phyloP scores from a whole-genome alignment of 1,140 invertebrate species.

The Monochamus saltuarius region DNA sequence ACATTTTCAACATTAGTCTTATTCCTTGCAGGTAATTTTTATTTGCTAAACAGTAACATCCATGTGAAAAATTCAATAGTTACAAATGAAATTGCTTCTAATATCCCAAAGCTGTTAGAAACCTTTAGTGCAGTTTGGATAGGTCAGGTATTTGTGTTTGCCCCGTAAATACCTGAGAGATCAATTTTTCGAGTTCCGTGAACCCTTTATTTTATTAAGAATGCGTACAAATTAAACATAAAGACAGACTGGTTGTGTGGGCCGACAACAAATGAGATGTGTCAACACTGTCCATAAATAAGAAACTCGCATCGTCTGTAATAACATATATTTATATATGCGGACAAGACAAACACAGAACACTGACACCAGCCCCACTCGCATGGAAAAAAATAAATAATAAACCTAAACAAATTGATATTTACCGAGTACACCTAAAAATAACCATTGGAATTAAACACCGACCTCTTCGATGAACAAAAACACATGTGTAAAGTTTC shows the following conservation, averaged over 20 bases:
- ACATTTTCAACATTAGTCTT: too few species aligned
- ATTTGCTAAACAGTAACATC: too few species aligned
- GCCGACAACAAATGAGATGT: conserved; percentile 47
- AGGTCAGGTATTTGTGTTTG: too few species aligned
- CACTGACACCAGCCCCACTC: conserved; percentile 25
- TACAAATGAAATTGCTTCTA: too few species aligned
- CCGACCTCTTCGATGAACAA: too few species aligned
- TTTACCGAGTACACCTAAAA: conserved; percentile 15
- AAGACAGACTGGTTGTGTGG: conserved; percentile 40
- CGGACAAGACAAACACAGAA: conserved; percentile 31
- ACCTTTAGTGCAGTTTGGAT: too few species aligned
- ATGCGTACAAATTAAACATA: conserved; percentile 47
- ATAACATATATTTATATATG: conserved; percentile 38
- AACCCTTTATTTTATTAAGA: conserved; percentile 21
- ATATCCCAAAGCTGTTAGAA: too few species aligned
- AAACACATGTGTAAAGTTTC: too few species aligned
- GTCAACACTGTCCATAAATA: conserved; percentile 49
- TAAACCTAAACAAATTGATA: conserved; percentile 24
- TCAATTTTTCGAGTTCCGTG: conserved; percentile 17
- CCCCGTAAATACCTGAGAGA: neutral
- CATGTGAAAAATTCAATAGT: too few species aligned
- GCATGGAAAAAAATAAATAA: conserved; percentile 30
- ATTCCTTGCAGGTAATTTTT: too few species aligned
- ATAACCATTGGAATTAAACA: conserved; percentile 4
- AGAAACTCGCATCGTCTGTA: conserved; percentile 31